Percentiles rank a stretch among this genome's conserved stretches.
Conservation (phyloP, 2,797 vertebrate species). For the Poeciliopsis turneri region DNA sequence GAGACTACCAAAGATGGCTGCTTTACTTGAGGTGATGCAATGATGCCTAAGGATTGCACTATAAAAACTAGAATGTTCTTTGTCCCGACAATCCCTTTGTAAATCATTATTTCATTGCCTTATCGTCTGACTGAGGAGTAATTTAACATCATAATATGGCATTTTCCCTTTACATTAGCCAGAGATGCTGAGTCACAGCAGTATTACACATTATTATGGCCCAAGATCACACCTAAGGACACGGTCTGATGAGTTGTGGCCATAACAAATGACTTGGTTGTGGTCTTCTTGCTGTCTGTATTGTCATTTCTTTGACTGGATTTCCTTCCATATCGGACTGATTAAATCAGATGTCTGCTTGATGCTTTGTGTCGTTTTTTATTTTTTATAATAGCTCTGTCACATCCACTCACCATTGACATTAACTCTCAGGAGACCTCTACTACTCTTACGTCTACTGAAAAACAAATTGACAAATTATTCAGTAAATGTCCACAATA, state of each 20-base stretch:
- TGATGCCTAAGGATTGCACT: conserved; percentile 52
- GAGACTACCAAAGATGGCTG: conserved; percentile 15
- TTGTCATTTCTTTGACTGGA: conserved; percentile 51
- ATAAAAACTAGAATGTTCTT: conserved; percentile 53
- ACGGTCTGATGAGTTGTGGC: conserved; percentile 42
- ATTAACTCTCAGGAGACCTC: conserved; percentile 51
- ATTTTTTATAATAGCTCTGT: conserved; percentile 58
- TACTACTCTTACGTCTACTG: conserved; percentile 31
- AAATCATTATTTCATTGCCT: conserved; percentile 67
- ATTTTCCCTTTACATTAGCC: conserved; percentile 70
- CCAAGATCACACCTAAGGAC: conserved; percentile 49
- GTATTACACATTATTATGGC: conserved; percentile 46
- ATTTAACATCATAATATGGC: conserved; percentile 63
- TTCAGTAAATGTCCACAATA: conserved; percentile 14
- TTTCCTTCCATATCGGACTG: conserved; percentile 58
- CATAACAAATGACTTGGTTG: conserved; percentile 60
- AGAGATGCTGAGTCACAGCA: conserved; percentile 59
- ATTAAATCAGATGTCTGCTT: conserved; percentile 65
- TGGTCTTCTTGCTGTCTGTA: conserved; percentile 50
- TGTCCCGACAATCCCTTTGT: conserved; percentile 40
- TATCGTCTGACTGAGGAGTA: conserved; percentile 55
- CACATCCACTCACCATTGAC: conserved; percentile 60
- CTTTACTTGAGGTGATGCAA: conserved; percentile 34
- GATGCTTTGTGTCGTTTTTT: conserved; percentile 48
- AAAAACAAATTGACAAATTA: conserved; percentile 16